Evolutionary conservation across 2,888 invertebrate species (phyloP), one percentile per base, ranked within the genome.

Genomic region (Tenthredo notha): DNA sequence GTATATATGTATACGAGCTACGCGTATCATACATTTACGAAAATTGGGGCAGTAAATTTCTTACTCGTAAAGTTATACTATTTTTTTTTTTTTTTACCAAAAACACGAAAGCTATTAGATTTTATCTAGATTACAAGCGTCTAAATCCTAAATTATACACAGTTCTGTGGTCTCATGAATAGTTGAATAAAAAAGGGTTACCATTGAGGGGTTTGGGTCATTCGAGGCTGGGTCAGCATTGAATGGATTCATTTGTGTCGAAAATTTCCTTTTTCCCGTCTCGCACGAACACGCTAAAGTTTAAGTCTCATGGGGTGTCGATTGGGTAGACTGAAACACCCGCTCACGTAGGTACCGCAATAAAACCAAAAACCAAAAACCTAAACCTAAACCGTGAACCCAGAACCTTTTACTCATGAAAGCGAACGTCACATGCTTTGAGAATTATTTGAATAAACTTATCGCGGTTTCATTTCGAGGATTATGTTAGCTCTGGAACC

Each of bases 361-460:
- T 50, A 40, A 74, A 74, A n/a, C 74, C 43, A 9, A 72, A 70
- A 37, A 15, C 70, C 43, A 9, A 72, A 72, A 37, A 5, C 70
- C 21, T 0, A 72, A 37, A 5, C 70, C 21, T 0, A 12, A 54
- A 54, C 50, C 18, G 25, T 18, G 75, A 29, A 50, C 29, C 29
- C 18, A 15, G 29, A 77, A 29, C 18, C 50, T 9, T n/a, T 29
- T 4, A 54, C 2, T 77, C 29, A 10, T 21, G 29, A 33, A 18
- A 77, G n/a, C 29, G 6, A 33, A 33, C 50, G 43, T 40, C 18
- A 50, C 33, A 54, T 50, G 33, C n/a, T 77, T 25, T 47, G 50
- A 77, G 29, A 9, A 54, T 77, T 77, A 77, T 77, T 77, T 77
- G 29, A 77, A 77, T 77, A 54, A 25, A 77, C 50, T 50, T 50